Percentiles rank a stretch among this genome's conserved stretches.
Conservation (phyloP, 2,113 vertebrate species). For the Anarhynchus alexandrinus region DNA sequence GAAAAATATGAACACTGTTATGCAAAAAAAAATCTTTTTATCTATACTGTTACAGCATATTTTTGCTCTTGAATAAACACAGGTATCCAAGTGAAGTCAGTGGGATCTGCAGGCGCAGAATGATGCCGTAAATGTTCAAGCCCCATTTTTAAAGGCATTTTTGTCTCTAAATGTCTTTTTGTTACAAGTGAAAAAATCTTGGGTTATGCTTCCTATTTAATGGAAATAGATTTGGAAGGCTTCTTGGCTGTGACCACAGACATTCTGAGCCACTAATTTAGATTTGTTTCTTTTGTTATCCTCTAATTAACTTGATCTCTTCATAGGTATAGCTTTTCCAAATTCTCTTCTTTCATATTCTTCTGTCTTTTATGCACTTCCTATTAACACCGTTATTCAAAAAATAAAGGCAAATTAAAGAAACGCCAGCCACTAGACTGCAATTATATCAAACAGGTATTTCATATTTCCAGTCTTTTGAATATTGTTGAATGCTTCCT, state of each 20-base stretch:
- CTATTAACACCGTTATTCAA: not conserved
- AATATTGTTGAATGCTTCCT: not conserved
- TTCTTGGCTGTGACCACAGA: not conserved
- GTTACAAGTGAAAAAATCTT: not conserved
- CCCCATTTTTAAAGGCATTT: not conserved
- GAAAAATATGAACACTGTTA: not conserved
- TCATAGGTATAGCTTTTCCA: not conserved
- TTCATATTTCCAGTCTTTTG: not conserved
- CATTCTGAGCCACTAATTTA: not conserved
- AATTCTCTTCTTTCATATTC: not conserved
- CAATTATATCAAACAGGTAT: not conserved
- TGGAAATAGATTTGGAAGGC: not conserved
- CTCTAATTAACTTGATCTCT: slow-evolving; percentile 9
- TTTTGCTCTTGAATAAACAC: not conserved
- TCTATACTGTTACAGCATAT: not conserved
- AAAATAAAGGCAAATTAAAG: slow-evolving; percentile 11
- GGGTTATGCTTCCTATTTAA: not conserved
- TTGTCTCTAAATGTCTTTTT: not conserved
- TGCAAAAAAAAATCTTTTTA: not conserved
- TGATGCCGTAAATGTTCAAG: not conserved
- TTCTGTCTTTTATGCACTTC: not conserved
- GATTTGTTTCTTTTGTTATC: slow-evolving; percentile 23
- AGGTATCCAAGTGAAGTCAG: not conserved
- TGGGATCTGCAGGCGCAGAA: not conserved
- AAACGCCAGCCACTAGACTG: not conserved